phyloP scores from a whole-genome alignment of 2,797 vertebrate species.

The Pseudochaenichthys georgianus region DNA sequence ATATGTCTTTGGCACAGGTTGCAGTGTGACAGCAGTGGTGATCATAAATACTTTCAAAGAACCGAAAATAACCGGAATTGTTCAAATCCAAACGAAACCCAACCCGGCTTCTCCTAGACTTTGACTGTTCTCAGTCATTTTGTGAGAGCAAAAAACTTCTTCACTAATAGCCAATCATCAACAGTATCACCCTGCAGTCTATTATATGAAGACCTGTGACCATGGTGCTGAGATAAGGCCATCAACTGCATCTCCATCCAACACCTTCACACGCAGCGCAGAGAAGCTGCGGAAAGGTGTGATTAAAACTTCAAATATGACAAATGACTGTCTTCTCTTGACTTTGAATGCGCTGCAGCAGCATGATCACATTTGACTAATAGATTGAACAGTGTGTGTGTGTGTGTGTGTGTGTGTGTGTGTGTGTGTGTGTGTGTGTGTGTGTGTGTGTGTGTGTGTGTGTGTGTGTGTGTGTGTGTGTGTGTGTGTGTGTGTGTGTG shows the following conservation, averaged over 20 bases:
- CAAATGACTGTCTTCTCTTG: conserved; percentile 35
- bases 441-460: neutral
- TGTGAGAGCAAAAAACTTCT: neutral
- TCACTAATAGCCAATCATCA: conserved; percentile 31
- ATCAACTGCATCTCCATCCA: conserved; percentile 37
- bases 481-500: conserved; percentile 9
- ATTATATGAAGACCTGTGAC: conserved; percentile 14
- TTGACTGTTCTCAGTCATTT: neutral
- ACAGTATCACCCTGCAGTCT: neutral
- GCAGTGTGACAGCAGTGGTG: no score
- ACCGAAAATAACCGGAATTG: no score
- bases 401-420: conserved; percentile 6
- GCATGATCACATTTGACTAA: conserved; percentile 67
- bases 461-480: neutral
- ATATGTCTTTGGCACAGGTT: no score
- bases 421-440: conserved; percentile 14
- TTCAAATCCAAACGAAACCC: no score
- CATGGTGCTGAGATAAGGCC: conserved; percentile 42
- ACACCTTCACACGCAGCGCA: conserved; percentile 41
- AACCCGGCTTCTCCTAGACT: no score
- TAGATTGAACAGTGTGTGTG: conserved; percentile 14
- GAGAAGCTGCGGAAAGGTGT: conserved; percentile 32
- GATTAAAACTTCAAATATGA: conserved; percentile 51
- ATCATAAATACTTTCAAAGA: no score
- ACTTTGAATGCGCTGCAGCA: conserved; percentile 27